phyloP scores from a whole-genome alignment of 2,113 vertebrate genomes.

The Tringa solitaria region DNA sequence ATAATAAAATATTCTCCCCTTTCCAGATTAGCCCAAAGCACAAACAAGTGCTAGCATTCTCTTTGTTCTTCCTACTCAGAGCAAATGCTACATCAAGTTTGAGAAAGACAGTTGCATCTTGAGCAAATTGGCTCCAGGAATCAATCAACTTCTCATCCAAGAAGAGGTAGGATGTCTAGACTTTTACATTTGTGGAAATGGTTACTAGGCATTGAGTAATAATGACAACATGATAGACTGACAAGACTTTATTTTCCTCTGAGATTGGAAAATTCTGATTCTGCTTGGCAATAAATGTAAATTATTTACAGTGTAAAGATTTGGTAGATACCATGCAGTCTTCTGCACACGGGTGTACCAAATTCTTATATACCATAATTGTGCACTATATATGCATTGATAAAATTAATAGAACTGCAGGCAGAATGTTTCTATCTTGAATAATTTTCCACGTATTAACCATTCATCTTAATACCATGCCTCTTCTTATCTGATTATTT shows the following conservation, averaged over 20 bases:
- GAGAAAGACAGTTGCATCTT: constrained; percentile 49
- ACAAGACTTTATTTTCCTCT: constrained; percentile 51
- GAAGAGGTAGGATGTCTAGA: constrained; percentile 33
- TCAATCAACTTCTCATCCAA: constrained; percentile 48
- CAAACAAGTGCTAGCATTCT: constrained; percentile 19
- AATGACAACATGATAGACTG: constrained; percentile 43
- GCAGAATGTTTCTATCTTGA: constrained; percentile 46
- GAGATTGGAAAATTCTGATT: constrained; percentile 49
- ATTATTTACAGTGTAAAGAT: constrained; percentile 54
- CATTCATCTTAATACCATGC: constrained; percentile 21
- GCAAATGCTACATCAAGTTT: constrained; percentile 36
- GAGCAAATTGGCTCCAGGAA: constrained; percentile 39
- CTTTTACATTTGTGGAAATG: constrained; percentile 28
- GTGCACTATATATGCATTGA: background rate
- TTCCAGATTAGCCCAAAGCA: constrained; percentile 31
- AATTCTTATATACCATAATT: constrained; percentile 15
- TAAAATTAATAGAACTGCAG: constrained; percentile 37
- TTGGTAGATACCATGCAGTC: constrained; percentile 14
- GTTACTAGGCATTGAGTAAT: constrained; percentile 41
- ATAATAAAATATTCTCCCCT: background rate
- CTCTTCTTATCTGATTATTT: constrained; percentile 21
- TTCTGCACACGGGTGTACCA: background rate
- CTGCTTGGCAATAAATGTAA: constrained; percentile 19
- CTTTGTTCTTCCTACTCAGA: constrained; percentile 55
- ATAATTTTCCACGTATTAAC: constrained; percentile 61